Base-by-base conservation (phyloP, 2,888 invertebrate species). In the Dione vanillae region DNA sequence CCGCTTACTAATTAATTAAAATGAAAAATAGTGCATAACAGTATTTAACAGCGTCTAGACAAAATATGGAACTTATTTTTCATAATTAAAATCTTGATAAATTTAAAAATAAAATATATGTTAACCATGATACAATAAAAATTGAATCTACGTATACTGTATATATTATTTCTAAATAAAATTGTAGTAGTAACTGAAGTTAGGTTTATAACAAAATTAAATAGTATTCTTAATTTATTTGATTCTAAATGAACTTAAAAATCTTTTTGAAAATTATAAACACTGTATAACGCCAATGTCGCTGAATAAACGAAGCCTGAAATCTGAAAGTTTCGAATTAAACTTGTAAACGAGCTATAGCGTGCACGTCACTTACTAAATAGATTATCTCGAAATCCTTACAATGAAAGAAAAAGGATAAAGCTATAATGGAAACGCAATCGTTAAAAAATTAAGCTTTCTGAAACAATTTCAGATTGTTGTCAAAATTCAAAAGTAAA, bases 341-440 rank as follows among this genome's bases (percentile, higher is more conserved):
- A 71, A 74, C 69, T 67, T 76, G 67, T 59, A 19, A 47, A 73
- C 65, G 69, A 72, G 66, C 56, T 66, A 70, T 75, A 69, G 75
- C 77, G 76, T 76, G 76, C 71, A 73, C 72, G 70, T 67, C 74
- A 70, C 56, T 74, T 73, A 62, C 16, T 69, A 35, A 61, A 67
- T 16, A 56, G 69, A 69, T 69, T 69, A 69, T 40, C 45, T 37
- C 43, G 51, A 47, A 64, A 66, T 62, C 64, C 61, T 59, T 73
- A 62, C 43, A 40, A n/a, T 43, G n/a, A 11, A 61, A 45, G 43
- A 61, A 43, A 41, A 45, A 40, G 16, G n/a, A 45, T 45, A 35
- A 35, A n/a, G 43, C 45, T 35, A 61, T 12, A 16, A 27, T 45
- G 20, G 16, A 61, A 61, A 35, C 35, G 43, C 16, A 35, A 16